These are phyloP conservation scores for Ochotona curzoniae DNA, from an alignment of 2,113 vertebrate species.

Conservation along the genomic window DNA sequence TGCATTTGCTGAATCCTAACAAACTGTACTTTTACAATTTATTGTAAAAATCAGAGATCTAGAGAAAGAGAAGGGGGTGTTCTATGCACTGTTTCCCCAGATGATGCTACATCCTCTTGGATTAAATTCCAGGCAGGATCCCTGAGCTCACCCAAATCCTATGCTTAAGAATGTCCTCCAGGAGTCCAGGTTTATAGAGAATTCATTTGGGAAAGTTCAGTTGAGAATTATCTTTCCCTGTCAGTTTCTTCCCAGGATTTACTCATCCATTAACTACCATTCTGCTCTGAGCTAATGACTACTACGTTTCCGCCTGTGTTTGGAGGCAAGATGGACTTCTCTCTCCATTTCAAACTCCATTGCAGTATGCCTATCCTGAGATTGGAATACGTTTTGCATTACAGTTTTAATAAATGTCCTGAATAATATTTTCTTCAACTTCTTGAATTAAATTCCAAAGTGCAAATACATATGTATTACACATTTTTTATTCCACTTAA, in stretches of 20 bases:
- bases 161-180: background rate
- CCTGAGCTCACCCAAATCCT: fast-evolving
- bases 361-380: background rate
- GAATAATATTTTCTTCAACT: background rate
- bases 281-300: background rate
- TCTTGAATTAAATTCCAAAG: conserved; percentile 1
- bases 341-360: background rate
- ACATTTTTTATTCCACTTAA: conserved; percentile 20
- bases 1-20: background rate
- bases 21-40: background rate
- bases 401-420: background rate
- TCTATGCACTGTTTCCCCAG: too few relatives aligned
- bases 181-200: background rate
- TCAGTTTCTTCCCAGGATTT: background rate
- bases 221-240: fast-evolving
- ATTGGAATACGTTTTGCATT: background rate
- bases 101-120: too few relatives aligned
- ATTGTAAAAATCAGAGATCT: too few relatives aligned
- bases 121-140: background rate
- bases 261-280: too few relatives aligned
- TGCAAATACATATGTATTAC: conserved; percentile 48
- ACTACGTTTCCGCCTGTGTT: background rate
- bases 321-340: background rate
- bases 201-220: background rate
- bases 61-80: too few relatives aligned